phyloP scores from a whole-genome alignment of 2,888 invertebrate genomes.

The Drosophila mettleri region DNA sequence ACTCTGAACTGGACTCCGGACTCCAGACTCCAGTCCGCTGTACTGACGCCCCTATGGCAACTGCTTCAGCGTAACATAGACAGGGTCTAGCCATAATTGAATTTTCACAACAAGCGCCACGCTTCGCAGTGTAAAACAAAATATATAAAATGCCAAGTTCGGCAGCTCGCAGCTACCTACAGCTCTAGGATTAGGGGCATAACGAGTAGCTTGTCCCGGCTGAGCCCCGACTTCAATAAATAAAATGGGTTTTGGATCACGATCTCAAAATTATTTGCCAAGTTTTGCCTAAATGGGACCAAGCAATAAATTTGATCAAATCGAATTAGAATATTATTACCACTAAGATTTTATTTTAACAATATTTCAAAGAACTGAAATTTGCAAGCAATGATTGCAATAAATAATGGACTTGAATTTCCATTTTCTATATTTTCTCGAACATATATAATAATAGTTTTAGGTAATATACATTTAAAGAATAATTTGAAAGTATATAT shows the following conservation, averaged over 20 bases:
- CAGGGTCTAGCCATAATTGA: conserved; percentile 65
- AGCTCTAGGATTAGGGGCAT: conserved; percentile 25
- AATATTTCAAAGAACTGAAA: background rate
- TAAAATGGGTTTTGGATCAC: background rate
- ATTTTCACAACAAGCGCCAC: conserved; percentile 59
- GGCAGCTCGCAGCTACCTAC: conserved; percentile 22
- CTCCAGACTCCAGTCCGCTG: background rate
- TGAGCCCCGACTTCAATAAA: background rate
- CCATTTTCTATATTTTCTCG: no score
- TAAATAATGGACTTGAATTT: background rate
- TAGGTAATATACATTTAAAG: no score
- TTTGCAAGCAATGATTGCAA: background rate
- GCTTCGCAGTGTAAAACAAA: conserved; percentile 46
- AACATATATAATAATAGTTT: no score
- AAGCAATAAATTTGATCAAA: background rate
- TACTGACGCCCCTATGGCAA: background rate
- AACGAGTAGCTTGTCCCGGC: conserved; percentile 17
- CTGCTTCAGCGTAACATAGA: background rate
- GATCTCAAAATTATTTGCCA: conserved; percentile 5
- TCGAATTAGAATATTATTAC: background rate
- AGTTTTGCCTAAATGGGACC: background rate
- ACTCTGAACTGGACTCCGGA: conserved; percentile 2
- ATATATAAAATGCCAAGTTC: conserved; percentile 29
- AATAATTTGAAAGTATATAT: no score
- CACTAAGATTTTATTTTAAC: no score